These are phyloP conservation scores for Chelon auratus DNA, from an alignment of 2,797 vertebrate species.

Conservation along the genomic window DNA sequence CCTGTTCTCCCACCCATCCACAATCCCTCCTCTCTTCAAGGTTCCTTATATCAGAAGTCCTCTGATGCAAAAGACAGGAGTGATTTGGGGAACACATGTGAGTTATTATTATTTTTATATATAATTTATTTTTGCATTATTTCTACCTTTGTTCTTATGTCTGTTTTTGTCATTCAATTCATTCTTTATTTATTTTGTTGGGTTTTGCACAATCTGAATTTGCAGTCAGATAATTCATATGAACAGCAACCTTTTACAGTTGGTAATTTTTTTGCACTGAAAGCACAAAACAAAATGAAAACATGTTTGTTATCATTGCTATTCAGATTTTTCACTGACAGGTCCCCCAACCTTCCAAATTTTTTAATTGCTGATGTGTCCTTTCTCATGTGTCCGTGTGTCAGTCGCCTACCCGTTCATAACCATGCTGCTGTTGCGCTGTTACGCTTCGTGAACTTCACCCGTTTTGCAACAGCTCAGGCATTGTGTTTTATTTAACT, in stretches of 20 bases:
- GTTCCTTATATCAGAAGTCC: conserved; percentile 99
- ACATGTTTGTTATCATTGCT: conserved; percentile 5
- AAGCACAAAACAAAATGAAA: not conserved
- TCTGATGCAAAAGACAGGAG: conserved; percentile 95
- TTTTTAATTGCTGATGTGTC: not conserved
- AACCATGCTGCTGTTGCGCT: conserved; percentile 33
- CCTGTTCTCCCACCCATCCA: conserved; percentile 82
- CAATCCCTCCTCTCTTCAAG: conserved; percentile 85
- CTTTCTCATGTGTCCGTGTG: conserved; percentile 9
- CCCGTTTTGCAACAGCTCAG: conserved; percentile 28
- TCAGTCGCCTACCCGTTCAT: conserved; percentile 26
- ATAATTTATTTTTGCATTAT: conserved; percentile 71
- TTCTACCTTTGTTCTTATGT: conserved; percentile 49
- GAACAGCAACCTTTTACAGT: not conserved
- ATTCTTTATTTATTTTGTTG: conserved; percentile 3
- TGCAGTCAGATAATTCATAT: conserved; percentile 1
- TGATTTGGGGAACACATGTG: conserved; percentile 99
- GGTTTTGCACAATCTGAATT: conserved; percentile 6
- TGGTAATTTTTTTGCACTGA: not conserved
- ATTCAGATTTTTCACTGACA: not conserved
- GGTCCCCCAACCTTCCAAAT: not conserved
- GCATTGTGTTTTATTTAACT: too few relatives aligned
- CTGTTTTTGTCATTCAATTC: conserved; percentile 23
- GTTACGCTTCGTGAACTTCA: conserved; percentile 35
- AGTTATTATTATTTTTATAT: conserved; percentile 86